Base-by-base conservation (phyloP, 2,797 vertebrate species). In the Lepilemur septentrionalis region DNA sequence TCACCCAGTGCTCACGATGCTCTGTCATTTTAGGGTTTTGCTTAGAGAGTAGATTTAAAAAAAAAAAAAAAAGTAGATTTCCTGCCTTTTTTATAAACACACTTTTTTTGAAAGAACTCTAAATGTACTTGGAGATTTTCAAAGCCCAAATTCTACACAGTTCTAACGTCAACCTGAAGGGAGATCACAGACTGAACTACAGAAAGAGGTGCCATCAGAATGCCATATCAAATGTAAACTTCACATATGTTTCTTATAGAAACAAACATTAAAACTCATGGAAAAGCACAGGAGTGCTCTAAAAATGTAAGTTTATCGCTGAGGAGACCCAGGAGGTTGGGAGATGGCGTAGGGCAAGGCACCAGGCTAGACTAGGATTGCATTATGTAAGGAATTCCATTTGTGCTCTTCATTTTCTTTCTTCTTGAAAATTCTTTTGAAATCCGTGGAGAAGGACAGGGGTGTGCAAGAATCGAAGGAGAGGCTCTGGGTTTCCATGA, bases 91-190 rank as follows among this genome's bases (percentile, higher is more conserved):
- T 28, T 10, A 0, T 69, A 90, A 93, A 63, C 48, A 82, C n/a
- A 22, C 38, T 88, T 86, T 91, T 94, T 88, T 93, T 41, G 46
- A 87, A 91, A 80, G 55, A 86, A 79, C 2, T 82, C 41, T 80
- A 41, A 85, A 52, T 76, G 35, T 7, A 59, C 48, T 76, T 91
- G 18, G 35, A 65, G 89, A 83, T 69, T 91, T 75, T 88, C 70
- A 65, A 95, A 97, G 35, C 41, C 82, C 73, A 61, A 69, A 55
- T 38, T 67, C 50, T 57, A 25, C 13, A 35, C 4, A n/a, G 67
- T 41, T 78, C 35, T 55, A 14, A 57, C 55, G 23, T 67, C 41
- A 89, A 6, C 7, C 18, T 15, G 5, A 57, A 76, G 70, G 72
- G 5, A 23, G 18, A 52, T 50, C 63, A 48, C 14, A 67, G 72